A percentile compares a stretch with the other conserved stretches of the same genome.
Evolutionary conservation across 2,797 vertebrate species (phyloP).

Genomic region (Acanthurus leucopareius): DNA sequence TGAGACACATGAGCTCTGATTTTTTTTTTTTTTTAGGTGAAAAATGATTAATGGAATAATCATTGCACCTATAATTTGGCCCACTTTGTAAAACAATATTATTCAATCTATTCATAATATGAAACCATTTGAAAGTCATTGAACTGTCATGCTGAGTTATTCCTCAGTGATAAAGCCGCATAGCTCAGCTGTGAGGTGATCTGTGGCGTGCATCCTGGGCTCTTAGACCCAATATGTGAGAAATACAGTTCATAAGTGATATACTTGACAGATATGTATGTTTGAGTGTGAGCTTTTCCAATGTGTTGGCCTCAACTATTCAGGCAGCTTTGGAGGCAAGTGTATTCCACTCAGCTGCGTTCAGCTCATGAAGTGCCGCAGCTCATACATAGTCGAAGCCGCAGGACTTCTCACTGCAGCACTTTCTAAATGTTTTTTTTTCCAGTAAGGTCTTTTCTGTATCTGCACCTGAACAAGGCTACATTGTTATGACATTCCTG

Average conservation of each 20-base stretch:
- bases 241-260: slow-evolving; percentile 1
- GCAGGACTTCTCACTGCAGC: slow-evolving; percentile 28
- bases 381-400: slow-evolving; percentile 9
- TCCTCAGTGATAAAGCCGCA: background rate
- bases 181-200: slow-evolving; percentile 8
- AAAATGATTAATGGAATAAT: background rate
- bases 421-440: slow-evolving; percentile 52
- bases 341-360: slow-evolving; percentile 25
- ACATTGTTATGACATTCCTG: slow-evolving; percentile 87
- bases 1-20: background rate
- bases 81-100: background rate
- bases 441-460: slow-evolving; percentile 39
- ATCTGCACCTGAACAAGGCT: slow-evolving; percentile 80
- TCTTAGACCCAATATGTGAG: background rate
- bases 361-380: slow-evolving; percentile 1
- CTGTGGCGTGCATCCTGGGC: background rate
- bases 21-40: background rate
- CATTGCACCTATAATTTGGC: background rate
- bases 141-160: background rate
- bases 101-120: background rate
- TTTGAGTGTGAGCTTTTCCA: slow-evolving; percentile 10
- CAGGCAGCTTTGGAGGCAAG: slow-evolving; percentile 26
- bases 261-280: slow-evolving; percentile 8
- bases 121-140: background rate
- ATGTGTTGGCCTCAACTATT: slow-evolving; percentile 26